Conservation (phyloP, 2,797 vertebrate species). For the Heterohyrax brucei region DNA sequence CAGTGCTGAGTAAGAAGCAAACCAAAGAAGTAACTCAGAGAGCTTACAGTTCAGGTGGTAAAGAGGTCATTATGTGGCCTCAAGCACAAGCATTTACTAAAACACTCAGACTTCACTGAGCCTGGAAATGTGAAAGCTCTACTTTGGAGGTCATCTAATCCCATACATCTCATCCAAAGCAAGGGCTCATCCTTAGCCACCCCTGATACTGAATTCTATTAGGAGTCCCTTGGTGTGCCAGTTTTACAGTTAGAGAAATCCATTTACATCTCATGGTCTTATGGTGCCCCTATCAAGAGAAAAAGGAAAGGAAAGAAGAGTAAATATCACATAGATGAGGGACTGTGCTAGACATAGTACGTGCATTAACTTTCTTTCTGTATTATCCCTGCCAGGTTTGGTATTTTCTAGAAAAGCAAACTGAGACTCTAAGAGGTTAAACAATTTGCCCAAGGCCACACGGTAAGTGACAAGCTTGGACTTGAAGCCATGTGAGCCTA, state of each 20-base stretch:
- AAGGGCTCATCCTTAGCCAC: neutral
- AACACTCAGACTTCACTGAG: neutral
- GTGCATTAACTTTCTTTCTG: neutral
- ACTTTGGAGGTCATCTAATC: neutral
- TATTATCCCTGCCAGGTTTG: neutral
- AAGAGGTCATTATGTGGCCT: neutral
- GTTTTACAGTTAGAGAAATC: slow-evolving; percentile 34
- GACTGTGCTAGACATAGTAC: neutral
- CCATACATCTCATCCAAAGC: neutral
- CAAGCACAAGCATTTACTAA: neutral
- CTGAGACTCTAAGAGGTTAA: neutral
- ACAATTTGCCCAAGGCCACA: neutral
- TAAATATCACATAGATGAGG: neutral
- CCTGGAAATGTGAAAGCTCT: neutral
- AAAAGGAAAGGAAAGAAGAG: slow-evolving; percentile 30
- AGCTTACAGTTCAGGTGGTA: neutral
- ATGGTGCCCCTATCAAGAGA: neutral
- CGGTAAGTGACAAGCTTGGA: neutral
- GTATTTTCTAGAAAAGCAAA: slow-evolving; percentile 38
- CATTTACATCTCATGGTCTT: neutral
- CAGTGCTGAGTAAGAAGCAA: neutral
- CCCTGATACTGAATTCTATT: neutral
- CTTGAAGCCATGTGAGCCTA: neutral
- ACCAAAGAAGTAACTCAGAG: neutral
- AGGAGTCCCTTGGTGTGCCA: slow-evolving; percentile 25